Evolutionary conservation across 2,113 vertebrate species (phyloP).

Genomic region (Vicugna pacos): DNA sequence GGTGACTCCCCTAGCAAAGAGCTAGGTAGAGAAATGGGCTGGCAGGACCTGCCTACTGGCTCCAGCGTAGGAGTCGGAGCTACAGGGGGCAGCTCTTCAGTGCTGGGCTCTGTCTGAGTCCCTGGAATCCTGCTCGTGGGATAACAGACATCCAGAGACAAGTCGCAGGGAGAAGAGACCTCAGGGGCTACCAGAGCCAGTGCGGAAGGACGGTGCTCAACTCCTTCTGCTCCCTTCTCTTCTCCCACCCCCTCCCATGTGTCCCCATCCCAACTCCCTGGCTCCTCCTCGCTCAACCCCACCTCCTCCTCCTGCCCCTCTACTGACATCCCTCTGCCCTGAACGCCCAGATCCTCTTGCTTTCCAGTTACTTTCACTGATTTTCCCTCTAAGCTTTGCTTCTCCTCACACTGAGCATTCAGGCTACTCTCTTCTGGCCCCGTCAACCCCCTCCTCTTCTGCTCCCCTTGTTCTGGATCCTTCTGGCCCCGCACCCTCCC

Average conservation of each 20-base stretch:
- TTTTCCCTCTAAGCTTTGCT: neutral
- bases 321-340: rapidly evolving
- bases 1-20: slow-evolving; percentile 34
- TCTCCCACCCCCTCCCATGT: neutral
- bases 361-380: neutral
- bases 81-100: neutral
- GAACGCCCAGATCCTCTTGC: neutral
- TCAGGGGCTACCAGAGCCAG: neutral
- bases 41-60: neutral
- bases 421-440: neutral
- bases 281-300: slow-evolving; percentile 29
- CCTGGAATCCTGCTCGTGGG: neutral
- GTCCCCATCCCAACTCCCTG: neutral
- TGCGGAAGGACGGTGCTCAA: neutral
- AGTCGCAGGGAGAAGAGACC: neutral
- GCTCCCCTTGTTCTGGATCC: neutral
- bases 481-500: neutral
- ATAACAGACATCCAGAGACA: neutral
- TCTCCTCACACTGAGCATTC: neutral
- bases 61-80: slow-evolving; percentile 40
- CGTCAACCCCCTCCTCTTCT: neutral
- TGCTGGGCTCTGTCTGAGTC: slow-evolving; percentile 7
- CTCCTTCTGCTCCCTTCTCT: neutral
- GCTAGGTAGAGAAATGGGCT: neutral
- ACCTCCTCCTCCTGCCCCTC: neutral